These are phyloP conservation scores for Habropoda laboriosa DNA, from an alignment of 1,140 invertebrate genomes.

Conservation along the genomic window DNA sequence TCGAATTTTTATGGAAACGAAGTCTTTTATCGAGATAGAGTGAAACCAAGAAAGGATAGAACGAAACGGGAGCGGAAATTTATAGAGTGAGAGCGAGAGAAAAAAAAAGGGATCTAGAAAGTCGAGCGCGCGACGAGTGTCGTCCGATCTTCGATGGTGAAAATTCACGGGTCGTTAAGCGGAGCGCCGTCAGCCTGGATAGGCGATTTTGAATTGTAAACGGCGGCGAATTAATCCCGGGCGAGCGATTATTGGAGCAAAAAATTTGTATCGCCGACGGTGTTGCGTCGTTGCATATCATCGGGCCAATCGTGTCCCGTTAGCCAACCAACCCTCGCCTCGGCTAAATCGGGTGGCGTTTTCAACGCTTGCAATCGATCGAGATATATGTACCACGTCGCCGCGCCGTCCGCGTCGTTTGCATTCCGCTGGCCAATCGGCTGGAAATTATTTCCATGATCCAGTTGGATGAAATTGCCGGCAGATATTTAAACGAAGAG, in stretches of 20 bases:
- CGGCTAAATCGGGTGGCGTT: background rate
- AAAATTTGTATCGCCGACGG: slow-evolving; percentile 17
- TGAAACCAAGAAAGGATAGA: background rate
- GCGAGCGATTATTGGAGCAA: slow-evolving; percentile 14
- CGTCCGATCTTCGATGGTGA: slow-evolving; percentile 21
- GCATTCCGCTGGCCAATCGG: background rate
- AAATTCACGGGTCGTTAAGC: slow-evolving; percentile 8
- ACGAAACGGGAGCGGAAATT: background rate
- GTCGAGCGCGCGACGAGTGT: background rate
- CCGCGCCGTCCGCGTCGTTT: background rate
- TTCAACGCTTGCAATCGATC: background rate
- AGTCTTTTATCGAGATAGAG: too few relatives aligned
- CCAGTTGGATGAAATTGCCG: background rate
- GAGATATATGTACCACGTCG: too few relatives aligned
- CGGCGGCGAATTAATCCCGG: slow-evolving; percentile 36
- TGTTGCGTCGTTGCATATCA: slow-evolving; percentile 2
- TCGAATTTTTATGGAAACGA: too few relatives aligned
- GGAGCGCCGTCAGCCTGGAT: background rate
- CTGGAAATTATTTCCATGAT: background rate
- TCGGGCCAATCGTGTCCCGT: slow-evolving; percentile 2
- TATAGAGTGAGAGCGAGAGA: too few relatives aligned
- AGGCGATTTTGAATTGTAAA: slow-evolving; percentile 45
- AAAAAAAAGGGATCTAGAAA: slow-evolving; percentile 1
- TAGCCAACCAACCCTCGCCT: too few relatives aligned
- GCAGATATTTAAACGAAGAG: background rate